These are phyloP conservation scores for Ictalurus furcatus DNA, from an alignment of 2,113 vertebrate genomes.

Conservation along the genomic window DNA sequence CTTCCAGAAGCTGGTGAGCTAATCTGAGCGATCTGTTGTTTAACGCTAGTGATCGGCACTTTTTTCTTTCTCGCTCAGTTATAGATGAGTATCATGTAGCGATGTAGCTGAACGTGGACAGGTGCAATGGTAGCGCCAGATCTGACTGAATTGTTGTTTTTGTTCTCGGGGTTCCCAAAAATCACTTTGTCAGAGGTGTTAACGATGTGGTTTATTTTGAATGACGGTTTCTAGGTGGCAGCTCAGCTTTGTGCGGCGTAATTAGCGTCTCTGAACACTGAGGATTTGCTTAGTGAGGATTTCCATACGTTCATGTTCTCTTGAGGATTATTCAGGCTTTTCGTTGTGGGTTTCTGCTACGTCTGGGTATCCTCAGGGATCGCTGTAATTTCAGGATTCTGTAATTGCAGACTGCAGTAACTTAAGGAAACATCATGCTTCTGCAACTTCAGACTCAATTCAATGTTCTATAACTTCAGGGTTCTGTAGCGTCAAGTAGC, in stretches of 20 bases:
- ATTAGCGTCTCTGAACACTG: background rate
- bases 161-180: background rate
- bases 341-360: background rate
- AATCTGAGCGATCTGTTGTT: background rate
- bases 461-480: background rate
- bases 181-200: background rate
- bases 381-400: background rate
- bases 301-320: background rate
- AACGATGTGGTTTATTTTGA: background rate
- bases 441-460: background rate
- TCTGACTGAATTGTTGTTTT: background rate
- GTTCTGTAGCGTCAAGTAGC: background rate
- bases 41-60: background rate
- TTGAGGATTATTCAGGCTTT: background rate
- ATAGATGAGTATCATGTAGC: background rate
- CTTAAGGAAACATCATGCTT: background rate
- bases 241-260: background rate
- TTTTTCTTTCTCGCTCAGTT: background rate
- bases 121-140: background rate
- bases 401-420: background rate
- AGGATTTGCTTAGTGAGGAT: background rate
- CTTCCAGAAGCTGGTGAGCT: constrained; percentile 95
- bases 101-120: background rate
- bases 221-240: background rate
- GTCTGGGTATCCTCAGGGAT: background rate